phyloP scores from a whole-genome alignment of 2,113 vertebrate species.

The Aramus guarauna region DNA sequence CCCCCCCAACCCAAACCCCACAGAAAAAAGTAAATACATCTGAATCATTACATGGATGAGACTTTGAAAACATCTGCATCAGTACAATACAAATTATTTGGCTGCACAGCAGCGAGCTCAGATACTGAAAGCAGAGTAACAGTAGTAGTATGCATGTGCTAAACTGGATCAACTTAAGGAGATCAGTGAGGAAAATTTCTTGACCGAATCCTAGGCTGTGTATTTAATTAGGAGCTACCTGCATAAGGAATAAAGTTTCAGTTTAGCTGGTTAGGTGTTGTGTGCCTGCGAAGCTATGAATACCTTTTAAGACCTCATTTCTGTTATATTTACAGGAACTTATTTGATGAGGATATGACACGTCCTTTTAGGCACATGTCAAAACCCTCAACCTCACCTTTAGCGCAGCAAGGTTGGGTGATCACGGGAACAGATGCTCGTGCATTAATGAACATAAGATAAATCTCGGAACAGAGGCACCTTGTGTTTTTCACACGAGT shows the following conservation, averaged over 20 bases:
- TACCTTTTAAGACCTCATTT: background rate
- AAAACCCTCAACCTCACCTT: background rate
- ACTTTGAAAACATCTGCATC: background rate
- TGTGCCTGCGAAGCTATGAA: too few species aligned
- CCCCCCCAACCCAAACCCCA: background rate
- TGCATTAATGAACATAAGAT: background rate
- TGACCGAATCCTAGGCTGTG: fast-evolving
- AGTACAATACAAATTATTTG: background rate
- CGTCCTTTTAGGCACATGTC: too few species aligned
- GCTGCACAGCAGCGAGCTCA: background rate
- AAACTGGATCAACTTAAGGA: background rate
- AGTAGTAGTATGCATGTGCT: background rate
- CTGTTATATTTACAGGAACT: background rate
- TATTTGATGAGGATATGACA: too few species aligned
- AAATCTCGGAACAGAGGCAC: background rate
- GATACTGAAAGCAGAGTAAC: background rate
- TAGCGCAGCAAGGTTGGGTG: background rate
- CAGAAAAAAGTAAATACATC: background rate
- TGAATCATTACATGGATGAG: background rate
- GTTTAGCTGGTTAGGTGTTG: background rate
- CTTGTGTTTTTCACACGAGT: background rate
- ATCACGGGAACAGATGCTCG: background rate
- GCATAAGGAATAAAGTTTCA: background rate
- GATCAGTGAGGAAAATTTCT: background rate
- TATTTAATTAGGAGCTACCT: background rate